phyloP scores from a whole-genome alignment of 2,797 vertebrate species.

The Capromys pilorides region DNA sequence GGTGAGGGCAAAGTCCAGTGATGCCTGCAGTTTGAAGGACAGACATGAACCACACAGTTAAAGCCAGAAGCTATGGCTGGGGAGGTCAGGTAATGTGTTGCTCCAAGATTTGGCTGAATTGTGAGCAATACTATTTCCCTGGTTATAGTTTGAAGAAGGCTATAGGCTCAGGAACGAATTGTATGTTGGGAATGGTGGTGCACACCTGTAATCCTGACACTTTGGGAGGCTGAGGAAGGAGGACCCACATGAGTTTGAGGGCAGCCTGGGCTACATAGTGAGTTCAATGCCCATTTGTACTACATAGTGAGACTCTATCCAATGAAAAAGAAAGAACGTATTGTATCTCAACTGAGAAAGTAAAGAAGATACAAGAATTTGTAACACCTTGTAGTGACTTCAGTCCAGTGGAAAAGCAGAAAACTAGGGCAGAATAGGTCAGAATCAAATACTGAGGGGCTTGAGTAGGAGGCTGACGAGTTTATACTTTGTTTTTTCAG shows the following conservation, averaged over 20 bases:
- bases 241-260: neutral
- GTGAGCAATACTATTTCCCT: neutral
- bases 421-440: neutral
- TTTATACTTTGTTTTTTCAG: neutral
- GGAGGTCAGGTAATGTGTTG: neutral
- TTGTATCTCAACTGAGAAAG: constrained; percentile 25
- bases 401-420: neutral
- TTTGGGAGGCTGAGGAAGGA: neutral
- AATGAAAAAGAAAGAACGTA: neutral
- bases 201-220: neutral
- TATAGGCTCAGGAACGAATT: neutral
- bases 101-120: neutral
- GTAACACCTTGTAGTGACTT: neutral
- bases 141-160: neutral
- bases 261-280: neutral
- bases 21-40: neutral
- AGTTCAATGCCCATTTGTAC: neutral
- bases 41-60: neutral
- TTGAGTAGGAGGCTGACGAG: neutral
- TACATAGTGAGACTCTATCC: neutral
- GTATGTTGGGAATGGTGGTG: neutral
- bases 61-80: neutral
- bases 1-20: neutral
- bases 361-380: neutral
- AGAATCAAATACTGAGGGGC: neutral